Evolutionary conservation across 2,797 vertebrate species (phyloP), one percentile per base, ranked within the genome.

Genomic region (Lacerta bilineata): DNA sequence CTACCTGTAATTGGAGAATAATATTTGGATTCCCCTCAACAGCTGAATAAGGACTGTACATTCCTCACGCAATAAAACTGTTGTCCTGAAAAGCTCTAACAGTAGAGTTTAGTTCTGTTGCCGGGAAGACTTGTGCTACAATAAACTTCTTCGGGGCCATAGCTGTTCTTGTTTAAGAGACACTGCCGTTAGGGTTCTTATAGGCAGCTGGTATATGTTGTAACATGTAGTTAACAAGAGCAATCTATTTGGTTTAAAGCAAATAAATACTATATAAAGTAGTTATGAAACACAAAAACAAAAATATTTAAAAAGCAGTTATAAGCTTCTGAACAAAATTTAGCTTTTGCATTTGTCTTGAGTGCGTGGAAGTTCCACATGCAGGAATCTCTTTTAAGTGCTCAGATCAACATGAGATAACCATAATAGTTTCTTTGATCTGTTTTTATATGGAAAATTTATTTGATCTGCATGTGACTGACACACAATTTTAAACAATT

Each of bases 31-130:
- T 87, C 33, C 33, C 78, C 50, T 8, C 46, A 72, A 41, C 68
- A 87, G 6, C 33, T 72, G 68, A 72, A 72, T 87, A 72, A 72
- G 23, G 46, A 20, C 36, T 74, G 25, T 17, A 80, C 23, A 33
- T 72, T 59, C n/a, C 46, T 87, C 55, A 25, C 72, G 86, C 55
- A 74, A 81, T 81, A 87, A n/a, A 80, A 74, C 6, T 43, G 55
- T 86, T 74, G 33, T 74, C 69, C 80, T 68, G 50, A 80, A 81
- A 87, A 23, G 3, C 15, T 80, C 33, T 80, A 50, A 27, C 27
- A 33, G 13, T 29, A 80, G 25, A 80, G n/a, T 15, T 71, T 86
- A 71, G n/a, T 43, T 50, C 66, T 80, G 46, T 80, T 80, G 43
- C 43, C 8, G 18, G 20, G 85, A 80, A 80, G 13, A 69, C 29